phyloP scores from a whole-genome alignment of 2,113 vertebrate species.

The Pyrgilauda ruficollis region DNA sequence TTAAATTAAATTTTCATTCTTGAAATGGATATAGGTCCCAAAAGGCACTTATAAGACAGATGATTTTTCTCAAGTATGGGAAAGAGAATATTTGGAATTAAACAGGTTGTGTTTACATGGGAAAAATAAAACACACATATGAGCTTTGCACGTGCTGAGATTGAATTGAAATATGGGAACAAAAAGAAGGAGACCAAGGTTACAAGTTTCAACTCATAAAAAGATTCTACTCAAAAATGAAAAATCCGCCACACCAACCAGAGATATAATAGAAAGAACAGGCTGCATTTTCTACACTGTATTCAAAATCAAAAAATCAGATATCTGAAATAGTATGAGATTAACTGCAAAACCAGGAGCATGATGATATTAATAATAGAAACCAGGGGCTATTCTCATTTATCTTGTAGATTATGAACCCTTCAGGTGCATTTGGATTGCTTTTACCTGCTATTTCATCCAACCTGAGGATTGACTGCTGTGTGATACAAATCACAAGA shows the following conservation, averaged over 20 bases:
- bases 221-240: not conserved
- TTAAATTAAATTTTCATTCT: constrained; percentile 57
- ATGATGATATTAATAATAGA: not conserved
- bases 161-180: not conserved
- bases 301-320: not conserved
- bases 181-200: not conserved
- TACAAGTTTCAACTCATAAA: not conserved
- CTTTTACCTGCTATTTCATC: not conserved
- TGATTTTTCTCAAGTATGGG: constrained; percentile 48
- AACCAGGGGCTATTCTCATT: not conserved
- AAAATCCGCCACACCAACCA: not conserved
- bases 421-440: not conserved
- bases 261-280: not conserved
- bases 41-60: constrained; percentile 37
- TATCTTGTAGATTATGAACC: not conserved
- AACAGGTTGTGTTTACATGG: constrained; percentile 27
- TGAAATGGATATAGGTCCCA: constrained; percentile 47
- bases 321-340: not conserved
- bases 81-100: constrained; percentile 54
- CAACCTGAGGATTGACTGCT: not conserved
- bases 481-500: not conserved
- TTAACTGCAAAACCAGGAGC: not conserved
- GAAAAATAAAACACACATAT: not conserved
- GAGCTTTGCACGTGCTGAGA: not conserved
- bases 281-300: not conserved